phyloP scores from a whole-genome alignment of 2,888 invertebrate genomes.

The Teleogryllus oceanicus region DNA sequence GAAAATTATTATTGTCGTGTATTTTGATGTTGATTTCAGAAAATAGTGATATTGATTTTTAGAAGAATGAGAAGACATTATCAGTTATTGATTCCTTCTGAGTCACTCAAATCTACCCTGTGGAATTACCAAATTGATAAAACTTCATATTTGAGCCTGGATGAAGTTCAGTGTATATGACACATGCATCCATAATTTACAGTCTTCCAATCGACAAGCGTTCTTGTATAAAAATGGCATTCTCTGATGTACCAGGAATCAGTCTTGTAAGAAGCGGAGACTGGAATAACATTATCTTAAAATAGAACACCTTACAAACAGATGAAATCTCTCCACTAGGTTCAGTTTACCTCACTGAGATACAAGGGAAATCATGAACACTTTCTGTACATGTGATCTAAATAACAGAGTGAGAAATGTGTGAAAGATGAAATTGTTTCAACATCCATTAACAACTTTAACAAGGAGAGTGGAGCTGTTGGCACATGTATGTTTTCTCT shows the following conservation, averaged over 20 bases:
- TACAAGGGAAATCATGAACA: conserved; percentile 7
- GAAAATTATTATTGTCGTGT: background rate
- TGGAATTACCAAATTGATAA: conserved; percentile 18
- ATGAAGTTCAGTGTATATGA: conserved; percentile 11
- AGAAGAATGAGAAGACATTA: conserved; percentile 7
- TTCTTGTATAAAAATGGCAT: conserved; percentile 11
- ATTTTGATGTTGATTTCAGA: background rate
- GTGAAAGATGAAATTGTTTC: background rate
- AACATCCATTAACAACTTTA: conserved; percentile 9
- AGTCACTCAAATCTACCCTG: conserved; percentile 3
- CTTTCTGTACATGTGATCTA: conserved; percentile 10
- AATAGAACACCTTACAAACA: conserved; percentile 10
- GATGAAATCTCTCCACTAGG: conserved; percentile 4
- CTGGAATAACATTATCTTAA: conserved; percentile 18
- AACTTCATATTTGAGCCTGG: conserved; percentile 18
- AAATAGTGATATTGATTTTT: background rate
- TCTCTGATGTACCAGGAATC: conserved; percentile 6
- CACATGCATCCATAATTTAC: background rate
- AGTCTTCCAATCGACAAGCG: conserved; percentile 4
- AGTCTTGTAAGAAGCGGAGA: conserved; percentile 18
- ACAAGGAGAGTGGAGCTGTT: conserved; percentile 6
- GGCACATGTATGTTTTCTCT: background rate
- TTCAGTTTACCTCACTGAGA: background rate
- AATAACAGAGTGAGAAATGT: conserved; percentile 10
- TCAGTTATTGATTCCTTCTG: conserved; percentile 8